Percentiles rank a stretch among this genome's conserved stretches.
These are phyloP conservation scores for Tichodroma muraria DNA, from an alignment of 2,113 vertebrate species.

Conservation along the genomic window DNA sequence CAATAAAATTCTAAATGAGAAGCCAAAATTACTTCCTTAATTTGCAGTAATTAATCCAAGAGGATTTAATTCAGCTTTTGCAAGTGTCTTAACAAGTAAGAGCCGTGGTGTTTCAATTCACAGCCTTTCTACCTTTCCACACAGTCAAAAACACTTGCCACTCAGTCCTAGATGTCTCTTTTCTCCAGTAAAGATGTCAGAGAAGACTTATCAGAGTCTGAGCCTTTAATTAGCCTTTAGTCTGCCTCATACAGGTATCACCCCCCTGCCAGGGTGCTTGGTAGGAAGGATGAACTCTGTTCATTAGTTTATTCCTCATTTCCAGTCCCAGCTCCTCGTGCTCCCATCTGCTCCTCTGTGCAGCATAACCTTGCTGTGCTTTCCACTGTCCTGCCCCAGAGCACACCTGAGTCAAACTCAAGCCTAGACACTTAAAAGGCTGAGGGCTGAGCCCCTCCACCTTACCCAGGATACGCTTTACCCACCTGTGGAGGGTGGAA, in stretches of 20 bases:
- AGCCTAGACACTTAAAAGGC: neutral
- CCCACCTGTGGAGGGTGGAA: neutral
- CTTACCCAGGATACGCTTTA: neutral
- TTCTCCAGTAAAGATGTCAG: neutral
- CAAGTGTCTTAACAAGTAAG: neutral
- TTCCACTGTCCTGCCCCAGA: neutral
- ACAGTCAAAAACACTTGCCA: neutral
- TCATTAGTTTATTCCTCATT: neutral
- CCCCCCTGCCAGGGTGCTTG: neutral
- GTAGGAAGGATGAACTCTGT: neutral
- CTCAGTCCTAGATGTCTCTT: neutral
- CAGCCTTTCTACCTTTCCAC: neutral
- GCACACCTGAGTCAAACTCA: neutral
- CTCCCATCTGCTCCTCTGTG: neutral
- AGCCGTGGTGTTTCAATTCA: neutral
- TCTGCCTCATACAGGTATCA: neutral
- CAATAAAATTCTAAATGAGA: neutral
- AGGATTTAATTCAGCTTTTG: neutral
- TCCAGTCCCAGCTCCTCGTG: neutral
- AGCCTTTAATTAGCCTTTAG: neutral
- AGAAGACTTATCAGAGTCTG: neutral
- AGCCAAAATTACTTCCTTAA: neutral
- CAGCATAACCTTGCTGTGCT: neutral
- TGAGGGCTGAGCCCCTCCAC: neutral
- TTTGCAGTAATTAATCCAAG: conserved; percentile 31